A percentile compares a stretch with the other conserved stretches of the same genome.
Conservation (phyloP, 2,797 vertebrate species). For the Pyrocephalus nanus region DNA sequence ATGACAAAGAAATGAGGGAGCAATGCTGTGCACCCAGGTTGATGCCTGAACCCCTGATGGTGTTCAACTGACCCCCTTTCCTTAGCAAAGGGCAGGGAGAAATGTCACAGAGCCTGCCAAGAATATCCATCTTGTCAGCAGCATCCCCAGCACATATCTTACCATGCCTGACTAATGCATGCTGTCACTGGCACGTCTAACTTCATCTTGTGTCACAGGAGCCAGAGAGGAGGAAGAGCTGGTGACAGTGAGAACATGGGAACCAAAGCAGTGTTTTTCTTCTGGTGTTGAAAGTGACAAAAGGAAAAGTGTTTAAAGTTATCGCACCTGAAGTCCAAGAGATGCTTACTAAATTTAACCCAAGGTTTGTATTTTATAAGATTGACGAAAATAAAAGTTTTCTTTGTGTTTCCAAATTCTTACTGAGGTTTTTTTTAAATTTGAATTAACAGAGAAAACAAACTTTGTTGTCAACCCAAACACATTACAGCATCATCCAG, state of each 20-base stretch:
- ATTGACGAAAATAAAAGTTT: background rate
- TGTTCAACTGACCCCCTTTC: background rate
- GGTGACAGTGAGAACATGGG: background rate
- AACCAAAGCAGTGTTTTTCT: background rate
- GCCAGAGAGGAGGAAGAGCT: background rate
- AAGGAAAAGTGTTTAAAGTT: background rate
- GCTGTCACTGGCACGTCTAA: background rate
- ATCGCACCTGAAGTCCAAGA: background rate
- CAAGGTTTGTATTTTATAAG: background rate
- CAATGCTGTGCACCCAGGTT: background rate
- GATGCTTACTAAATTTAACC: background rate
- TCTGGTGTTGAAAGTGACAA: background rate
- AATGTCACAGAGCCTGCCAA: background rate
- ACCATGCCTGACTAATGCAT: background rate
- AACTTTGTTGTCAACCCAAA: background rate
- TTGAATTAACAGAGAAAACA: background rate
- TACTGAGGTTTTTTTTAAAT: background rate
- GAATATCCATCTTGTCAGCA: constrained; percentile 23
- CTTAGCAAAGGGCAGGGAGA: background rate
- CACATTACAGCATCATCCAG: background rate
- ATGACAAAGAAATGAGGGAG: background rate
- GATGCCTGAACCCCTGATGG: background rate
- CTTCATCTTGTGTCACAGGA: background rate
- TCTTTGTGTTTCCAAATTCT: background rate
- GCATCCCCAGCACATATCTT: background rate